Evolutionary conservation across 2,113 vertebrate genomes (phyloP).

Genomic region (Thamnophis sirtalis): DNA sequence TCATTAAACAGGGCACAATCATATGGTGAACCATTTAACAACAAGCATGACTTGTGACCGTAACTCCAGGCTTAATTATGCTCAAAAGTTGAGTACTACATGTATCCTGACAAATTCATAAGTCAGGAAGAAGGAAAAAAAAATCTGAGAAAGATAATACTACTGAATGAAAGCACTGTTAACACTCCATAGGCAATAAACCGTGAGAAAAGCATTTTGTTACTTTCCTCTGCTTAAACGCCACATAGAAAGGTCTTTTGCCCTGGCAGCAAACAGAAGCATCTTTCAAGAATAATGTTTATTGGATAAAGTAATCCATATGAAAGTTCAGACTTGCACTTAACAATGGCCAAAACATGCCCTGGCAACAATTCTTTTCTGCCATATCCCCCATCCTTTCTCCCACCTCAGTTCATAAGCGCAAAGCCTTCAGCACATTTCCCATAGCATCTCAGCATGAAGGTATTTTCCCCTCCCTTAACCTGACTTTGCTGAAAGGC

Average conservation of each 20-base stretch:
- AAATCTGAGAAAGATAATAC: not conserved
- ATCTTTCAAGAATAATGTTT: not conserved
- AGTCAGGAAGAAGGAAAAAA: not conserved
- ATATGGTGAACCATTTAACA: not conserved
- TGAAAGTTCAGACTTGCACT: not conserved
- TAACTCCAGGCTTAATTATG: not conserved
- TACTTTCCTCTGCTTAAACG: slow-evolving; percentile 1
- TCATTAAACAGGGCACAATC: not conserved
- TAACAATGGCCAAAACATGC: not conserved
- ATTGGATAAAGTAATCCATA: not conserved
- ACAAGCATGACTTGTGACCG: not conserved
- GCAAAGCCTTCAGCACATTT: not conserved
- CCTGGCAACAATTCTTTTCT: not conserved
- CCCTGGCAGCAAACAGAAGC: not conserved
- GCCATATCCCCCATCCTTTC: not conserved
- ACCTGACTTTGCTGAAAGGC: not conserved
- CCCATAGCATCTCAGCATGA: not conserved
- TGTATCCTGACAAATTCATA: not conserved
- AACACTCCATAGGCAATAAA: not conserved
- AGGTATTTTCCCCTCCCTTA: not conserved
- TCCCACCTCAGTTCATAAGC: not conserved
- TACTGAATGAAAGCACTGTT: not conserved
- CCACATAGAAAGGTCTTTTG: not conserved
- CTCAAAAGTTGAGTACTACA: not conserved
- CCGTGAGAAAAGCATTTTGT: not conserved